A percentile compares a stretch with the other conserved stretches of the same genome.
These are phyloP conservation scores for Paraescarpia echinospica DNA, from an alignment of 1,140 invertebrate genomes.

Conservation along the genomic window DNA sequence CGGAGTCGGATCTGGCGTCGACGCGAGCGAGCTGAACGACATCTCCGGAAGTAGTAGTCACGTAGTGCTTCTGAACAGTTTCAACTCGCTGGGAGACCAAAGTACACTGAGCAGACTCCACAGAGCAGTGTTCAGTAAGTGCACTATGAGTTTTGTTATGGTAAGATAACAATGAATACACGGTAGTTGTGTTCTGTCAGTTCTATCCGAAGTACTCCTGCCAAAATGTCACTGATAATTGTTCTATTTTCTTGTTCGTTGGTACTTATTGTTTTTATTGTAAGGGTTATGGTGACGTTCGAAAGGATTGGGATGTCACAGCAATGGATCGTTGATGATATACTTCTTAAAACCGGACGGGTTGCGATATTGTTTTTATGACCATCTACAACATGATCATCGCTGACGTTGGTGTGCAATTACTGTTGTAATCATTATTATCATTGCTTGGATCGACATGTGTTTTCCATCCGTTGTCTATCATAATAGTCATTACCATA, in stretches of 20 bases:
- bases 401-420: neutral
- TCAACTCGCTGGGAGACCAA: neutral
- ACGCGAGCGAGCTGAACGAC: neutral
- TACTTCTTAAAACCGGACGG: no score
- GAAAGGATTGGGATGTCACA: no score
- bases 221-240: neutral
- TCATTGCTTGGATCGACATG: no score
- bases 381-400: neutral
- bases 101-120: neutral
- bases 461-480: neutral
- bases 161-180: neutral
- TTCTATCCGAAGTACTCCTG: neutral
- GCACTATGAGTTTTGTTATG: neutral
- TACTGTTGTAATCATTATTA: neutral
- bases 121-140: neutral
- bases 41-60: neutral
- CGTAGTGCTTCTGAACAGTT: neutral
- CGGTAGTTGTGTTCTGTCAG: neutral
- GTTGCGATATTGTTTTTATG: no score
- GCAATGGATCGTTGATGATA: neutral
- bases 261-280: no score
- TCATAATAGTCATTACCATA: neutral
- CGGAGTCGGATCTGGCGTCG: neutral
- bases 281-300: no score
- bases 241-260: no score